Evolutionary conservation across 2,797 vertebrate species (phyloP).

Genomic region (Morelia viridis): DNA sequence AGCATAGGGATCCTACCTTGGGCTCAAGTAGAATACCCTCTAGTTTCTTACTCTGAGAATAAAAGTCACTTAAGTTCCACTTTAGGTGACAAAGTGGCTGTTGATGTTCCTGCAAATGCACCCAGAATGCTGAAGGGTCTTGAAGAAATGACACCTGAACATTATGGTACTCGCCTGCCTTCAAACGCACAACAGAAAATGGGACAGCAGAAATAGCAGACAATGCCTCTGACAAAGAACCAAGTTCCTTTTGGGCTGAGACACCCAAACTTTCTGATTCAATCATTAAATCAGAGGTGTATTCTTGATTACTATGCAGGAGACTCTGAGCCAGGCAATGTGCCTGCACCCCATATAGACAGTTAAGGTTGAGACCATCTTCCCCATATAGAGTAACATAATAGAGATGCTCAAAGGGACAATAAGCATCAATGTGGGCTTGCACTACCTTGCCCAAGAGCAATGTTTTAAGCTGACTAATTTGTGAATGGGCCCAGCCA

Average conservation of each 20-base stretch:
- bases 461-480: conserved; percentile 78
- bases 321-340: conserved; percentile 55
- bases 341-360: conserved; percentile 75
- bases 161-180: conserved; percentile 69
- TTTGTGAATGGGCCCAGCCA: conserved; percentile 81
- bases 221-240: background rate
- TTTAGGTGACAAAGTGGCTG: conserved; percentile 77
- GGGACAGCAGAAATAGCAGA: background rate
- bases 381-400: conserved; percentile 85
- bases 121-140: conserved; percentile 88
- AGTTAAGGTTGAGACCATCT: conserved; percentile 83
- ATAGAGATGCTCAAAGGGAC: conserved; percentile 85
- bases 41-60: conserved; percentile 68
- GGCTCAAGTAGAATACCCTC: conserved; percentile 69
- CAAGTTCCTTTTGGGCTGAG: background rate
- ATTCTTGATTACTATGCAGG: conserved; percentile 43
- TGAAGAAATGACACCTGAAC: conserved; percentile 77
- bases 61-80: conserved; percentile 77
- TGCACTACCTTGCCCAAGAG: conserved; percentile 79
- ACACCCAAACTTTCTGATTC: background rate
- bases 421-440: conserved; percentile 86
- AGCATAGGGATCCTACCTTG: conserved; percentile 81
- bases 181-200: conserved; percentile 45
- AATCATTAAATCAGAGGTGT: background rate
- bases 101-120: conserved; percentile 77